Evolutionary conservation across 2,888 invertebrate species (phyloP).

Genomic region (Dermolepida albohirtum): DNA sequence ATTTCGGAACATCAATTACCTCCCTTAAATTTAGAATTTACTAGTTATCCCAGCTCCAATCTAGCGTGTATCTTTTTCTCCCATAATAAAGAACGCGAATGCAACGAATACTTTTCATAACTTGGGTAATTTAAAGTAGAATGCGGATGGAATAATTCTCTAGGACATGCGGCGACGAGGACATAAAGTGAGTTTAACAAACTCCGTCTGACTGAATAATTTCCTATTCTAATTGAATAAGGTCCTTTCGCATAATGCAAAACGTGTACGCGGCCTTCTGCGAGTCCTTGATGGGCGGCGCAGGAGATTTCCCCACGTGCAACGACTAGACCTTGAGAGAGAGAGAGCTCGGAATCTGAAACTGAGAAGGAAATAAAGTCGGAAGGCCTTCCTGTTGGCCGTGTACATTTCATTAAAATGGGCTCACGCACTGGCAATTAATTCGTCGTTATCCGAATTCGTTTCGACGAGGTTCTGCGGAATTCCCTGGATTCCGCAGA

Average conservation of each 20-base stretch:
- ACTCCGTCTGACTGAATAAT: constrained; percentile 31
- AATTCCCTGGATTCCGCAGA: no score
- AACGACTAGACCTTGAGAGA: constrained; percentile 4
- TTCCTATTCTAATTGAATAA: constrained; percentile 32
- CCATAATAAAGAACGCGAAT: no score
- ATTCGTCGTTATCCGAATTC: constrained; percentile 27
- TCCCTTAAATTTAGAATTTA: no score
- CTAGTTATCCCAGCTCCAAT: no score
- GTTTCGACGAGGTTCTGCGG: background rate
- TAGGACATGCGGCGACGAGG: background rate
- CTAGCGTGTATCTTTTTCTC: no score
- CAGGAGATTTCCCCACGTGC: background rate
- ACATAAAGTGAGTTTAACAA: constrained; percentile 24
- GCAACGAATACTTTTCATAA: no score
- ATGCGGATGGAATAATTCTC: background rate
- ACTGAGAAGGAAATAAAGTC: constrained; percentile 13
- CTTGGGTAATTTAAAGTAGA: background rate
- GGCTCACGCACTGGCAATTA: constrained; percentile 34
- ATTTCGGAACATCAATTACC: no score
- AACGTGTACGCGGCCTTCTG: background rate
- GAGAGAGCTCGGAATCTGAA: constrained; percentile 12
- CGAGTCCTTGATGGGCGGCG: background rate
- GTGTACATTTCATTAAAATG: constrained; percentile 35
- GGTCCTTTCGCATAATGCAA: constrained; percentile 1
- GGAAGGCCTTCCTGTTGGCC: background rate